Base-by-base conservation (phyloP, 2,888 invertebrate species). In the Teinopalpus imperialis region DNA sequence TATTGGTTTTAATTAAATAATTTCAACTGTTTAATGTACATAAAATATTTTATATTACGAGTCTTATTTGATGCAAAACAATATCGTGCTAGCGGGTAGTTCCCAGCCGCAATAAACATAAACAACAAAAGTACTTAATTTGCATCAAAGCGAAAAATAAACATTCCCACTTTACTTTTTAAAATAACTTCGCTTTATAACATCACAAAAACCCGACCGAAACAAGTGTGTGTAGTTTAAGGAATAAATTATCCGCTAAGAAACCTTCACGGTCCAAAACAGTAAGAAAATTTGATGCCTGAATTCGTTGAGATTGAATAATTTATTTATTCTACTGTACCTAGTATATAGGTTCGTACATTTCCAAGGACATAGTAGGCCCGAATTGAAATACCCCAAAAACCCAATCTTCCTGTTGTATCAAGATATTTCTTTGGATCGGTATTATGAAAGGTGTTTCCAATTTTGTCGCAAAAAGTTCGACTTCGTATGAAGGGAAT, bases 371-470 rank as follows among this genome's bases (percentile, higher is more conserved):
- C 71, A 69, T 69, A 74, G 61, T 63, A 68, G 66, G 63, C 61
- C 65, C 55, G 61, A 56, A 59, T 66, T 65, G 71, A 56, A 74
- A 69, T 70, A 63, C 62, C 61, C 74, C 67, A 75, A 76, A 77
- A 79, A 81, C 71, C 73, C 74, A 74, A 76, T 81, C 78, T 79
- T 75, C 75, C 78, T 80, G 74, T 76, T 74, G 79, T 80, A 74
- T 69, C 63, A 72, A 77, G 59, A 71, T 71, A 66, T 69, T 74
- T 73, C 67, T 66, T 67, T 69, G 55, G 48, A 56, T 51, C 52
- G 59, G 57, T 56, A 55, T 48, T 49, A 34, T 57, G 56, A 57
- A 57, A 73, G 74, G 74, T 75, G 75, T 78, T 78, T 79, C 74
- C 81, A 81, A 82, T 82, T 81, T 77, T 66, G 73, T 74, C 77